Evolutionary conservation across 2,888 invertebrate species (phyloP), one percentile per base, ranked within the genome.

Genomic region (Caenorhabditis afra): DNA sequence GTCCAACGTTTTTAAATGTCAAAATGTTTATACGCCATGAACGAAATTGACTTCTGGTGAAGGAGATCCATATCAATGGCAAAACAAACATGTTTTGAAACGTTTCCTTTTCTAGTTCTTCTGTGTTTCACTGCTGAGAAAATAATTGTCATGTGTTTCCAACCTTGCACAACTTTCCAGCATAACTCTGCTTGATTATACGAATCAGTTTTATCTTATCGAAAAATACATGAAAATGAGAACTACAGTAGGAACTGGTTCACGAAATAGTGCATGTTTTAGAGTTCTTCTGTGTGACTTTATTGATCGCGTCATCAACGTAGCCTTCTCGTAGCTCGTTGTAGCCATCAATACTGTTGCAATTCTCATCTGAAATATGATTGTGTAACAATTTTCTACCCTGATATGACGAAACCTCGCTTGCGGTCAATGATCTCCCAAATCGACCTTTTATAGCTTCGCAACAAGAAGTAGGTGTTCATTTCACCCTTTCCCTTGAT

Each of bases 401-500:
- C 29, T 3, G 4, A 5, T 41, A 11, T 50, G 7, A 41, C 44
- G 5, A 22, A 29, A 87, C 88, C 87, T 79, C 88, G 64, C 20
- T 76, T 75, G 8, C 82, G 59, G 45, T 82, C 81, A 55, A 87
- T 85, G 37, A 88, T 87, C 78, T 88, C 88, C 88, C 88, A 88
- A 59, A 88, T 82, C 20, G 88, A 88, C 49, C 85, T 78, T 78
- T 88, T 88, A 50, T 74, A 80, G 55, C 87, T 87, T 37, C 83
- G 78, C 35, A 76, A 41, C n/a, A 88, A 76, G 57, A 86, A 88
- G 71, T 83, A 87, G 0, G 88, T 88, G 35, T 86, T 82, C 88
- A 88, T 87, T 53, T 86, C 83, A 3, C 86, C 87, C 29, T 87
- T 87, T 49, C 87, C 87, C 70, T 88, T 88, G 45, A 89, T 86